Evolutionary conservation across 53 echinoderm and acorn worm genomes (phyloP).

Genomic region (Holothuria scabra): DNA sequence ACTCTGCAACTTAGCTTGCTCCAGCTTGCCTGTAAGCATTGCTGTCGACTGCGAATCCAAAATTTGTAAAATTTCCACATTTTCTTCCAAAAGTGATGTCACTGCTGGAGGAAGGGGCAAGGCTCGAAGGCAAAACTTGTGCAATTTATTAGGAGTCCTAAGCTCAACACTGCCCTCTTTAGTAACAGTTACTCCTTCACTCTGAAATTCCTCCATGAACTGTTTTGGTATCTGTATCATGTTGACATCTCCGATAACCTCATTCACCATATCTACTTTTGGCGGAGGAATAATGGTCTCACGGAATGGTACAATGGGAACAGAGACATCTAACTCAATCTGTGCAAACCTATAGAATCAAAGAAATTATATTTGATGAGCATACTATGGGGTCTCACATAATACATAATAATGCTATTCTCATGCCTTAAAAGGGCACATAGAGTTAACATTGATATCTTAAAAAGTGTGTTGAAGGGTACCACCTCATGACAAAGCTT

Average conservation of each 20-base stretch:
- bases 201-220: constrained; percentile 66
- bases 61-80: constrained; percentile 76
- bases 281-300: constrained; percentile 96
- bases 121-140: constrained; percentile 77
- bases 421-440: no score
- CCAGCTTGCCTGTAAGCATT: constrained; percentile 59
- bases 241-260: constrained; percentile 90
- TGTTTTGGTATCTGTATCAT: constrained; percentile 67
- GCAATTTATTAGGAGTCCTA: constrained; percentile 74
- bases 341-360: constrained; percentile 85
- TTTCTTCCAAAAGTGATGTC: constrained; percentile 77
- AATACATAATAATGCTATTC: no score
- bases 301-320: constrained; percentile 95
- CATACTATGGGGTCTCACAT: no score
- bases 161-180: constrained; percentile 83
- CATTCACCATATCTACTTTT: constrained; percentile 98
- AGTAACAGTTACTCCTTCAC: constrained; percentile 69
- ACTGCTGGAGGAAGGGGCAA: constrained; percentile 82
- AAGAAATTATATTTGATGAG: no score
- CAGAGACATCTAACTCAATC: constrained; percentile 89
- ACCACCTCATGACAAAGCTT: no score
- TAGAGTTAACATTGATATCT: no score
- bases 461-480: no score
- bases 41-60: constrained; percentile 71
- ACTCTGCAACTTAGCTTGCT: constrained; percentile 2